A percentile compares a stretch with the other conserved stretches of the same genome.
These are phyloP conservation scores for Microcebus ravelobensis DNA, from an alignment of 2,113 vertebrate genomes.

Conservation along the genomic window DNA sequence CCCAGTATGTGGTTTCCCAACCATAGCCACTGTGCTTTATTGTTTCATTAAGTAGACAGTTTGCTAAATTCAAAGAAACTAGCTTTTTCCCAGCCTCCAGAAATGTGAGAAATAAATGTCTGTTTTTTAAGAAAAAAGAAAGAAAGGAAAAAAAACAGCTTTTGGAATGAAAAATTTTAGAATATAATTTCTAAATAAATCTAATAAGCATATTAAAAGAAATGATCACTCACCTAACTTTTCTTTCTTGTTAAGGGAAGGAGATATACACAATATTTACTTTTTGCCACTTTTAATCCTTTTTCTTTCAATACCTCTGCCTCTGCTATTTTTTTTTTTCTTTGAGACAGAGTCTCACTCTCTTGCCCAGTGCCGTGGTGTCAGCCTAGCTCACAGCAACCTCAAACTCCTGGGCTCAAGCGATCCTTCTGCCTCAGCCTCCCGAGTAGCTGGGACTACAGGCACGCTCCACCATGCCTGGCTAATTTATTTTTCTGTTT, in stretches of 20 bases:
- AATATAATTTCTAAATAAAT: constrained; percentile 15
- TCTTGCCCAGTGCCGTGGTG: no score
- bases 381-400: no score
- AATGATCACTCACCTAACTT: constrained; percentile 11
- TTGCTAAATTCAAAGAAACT: constrained; percentile 36
- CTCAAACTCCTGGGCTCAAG: no score
- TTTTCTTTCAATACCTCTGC: constrained; percentile 17
- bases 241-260: constrained; percentile 38
- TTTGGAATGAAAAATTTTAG: constrained; percentile 26
- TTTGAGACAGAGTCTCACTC: no score
- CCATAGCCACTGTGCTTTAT: not conserved
- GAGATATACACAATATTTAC: not conserved
- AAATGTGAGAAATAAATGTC: not conserved
- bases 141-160: not conserved
- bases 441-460: no score
- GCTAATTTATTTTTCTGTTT: no score
- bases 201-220: constrained; percentile 11
- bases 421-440: no score
- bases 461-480: no score
- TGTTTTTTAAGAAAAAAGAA: not conserved
- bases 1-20: not conserved
- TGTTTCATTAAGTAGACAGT: not conserved
- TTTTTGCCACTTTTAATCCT: not conserved
- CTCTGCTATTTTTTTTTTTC: not conserved
- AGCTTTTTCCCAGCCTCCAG: not conserved